Base-by-base conservation (phyloP, 2,113 vertebrate genomes). In the rabbit (Oryctolagus cuniculus) region DNA sequence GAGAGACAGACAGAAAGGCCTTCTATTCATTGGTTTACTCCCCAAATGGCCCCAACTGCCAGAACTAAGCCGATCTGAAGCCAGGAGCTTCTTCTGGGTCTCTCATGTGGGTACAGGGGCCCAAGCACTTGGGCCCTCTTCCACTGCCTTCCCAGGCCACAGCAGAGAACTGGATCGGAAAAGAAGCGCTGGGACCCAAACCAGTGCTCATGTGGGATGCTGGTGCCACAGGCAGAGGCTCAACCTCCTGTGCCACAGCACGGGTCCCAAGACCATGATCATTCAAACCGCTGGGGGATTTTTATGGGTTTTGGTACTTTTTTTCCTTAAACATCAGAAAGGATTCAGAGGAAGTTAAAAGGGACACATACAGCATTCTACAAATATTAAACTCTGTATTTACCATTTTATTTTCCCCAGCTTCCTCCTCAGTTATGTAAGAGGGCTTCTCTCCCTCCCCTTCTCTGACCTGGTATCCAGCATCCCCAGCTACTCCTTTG, bases 241-340 rank as follows among this genome's bases (percentile, higher is more conserved):
- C 34, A 75, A 34, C 4, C 38, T 55, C 16, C 49, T 75, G 7
- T 31, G 70, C 36, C 36, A 84, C 44, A 83, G 44, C 44, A 44
- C 44, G 7, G 15, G 67, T 24, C 87, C 64, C 31, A 88, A 83
- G 19, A 82, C 91, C 93, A 91, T 86, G 44, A 58, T 80, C 74
- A 69, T 84, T 94, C 25, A 22, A 38, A 81, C 9, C 44, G 64
- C 1, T 63, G 22, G 10, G 22, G 22, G 24, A 17, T 58, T n/a
- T 31, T 69, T 74, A 31, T 19, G 64, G 19, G 3, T 22, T 75
- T 81, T 53, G 17, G 55, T 9, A 8, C 31, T 64, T 61, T 82
- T 1, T 69, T 17, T 89, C 16, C 84, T 11, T 89, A 25, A 66
- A 88, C 49, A 53, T 36, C 58, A 87, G 12, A 36, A 7, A 89